phyloP scores from a whole-genome alignment of 2,888 invertebrate species.

The Drosophila rellima region DNA sequence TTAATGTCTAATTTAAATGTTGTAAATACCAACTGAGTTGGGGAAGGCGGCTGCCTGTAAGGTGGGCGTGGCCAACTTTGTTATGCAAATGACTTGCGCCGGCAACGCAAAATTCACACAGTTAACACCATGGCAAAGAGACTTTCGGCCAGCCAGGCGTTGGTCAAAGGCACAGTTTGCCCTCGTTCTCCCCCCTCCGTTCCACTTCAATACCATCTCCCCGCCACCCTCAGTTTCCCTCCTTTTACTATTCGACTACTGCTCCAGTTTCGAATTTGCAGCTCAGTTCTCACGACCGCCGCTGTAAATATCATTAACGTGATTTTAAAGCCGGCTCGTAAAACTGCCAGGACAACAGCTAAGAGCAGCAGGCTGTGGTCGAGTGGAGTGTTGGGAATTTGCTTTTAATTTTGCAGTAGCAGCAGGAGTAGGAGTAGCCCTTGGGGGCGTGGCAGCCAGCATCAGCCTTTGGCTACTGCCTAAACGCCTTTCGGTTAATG shows the following conservation, averaged over 20 bases:
- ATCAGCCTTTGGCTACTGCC: conserved; percentile 2
- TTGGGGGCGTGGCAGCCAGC: conserved; percentile 47
- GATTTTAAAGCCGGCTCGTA: conserved; percentile 79
- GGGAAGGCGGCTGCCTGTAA: neutral
- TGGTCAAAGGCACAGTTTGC: conserved; percentile 46
- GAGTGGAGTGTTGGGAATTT: conserved; percentile 66
- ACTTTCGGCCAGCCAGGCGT: conserved; percentile 22
- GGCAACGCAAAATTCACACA: conserved; percentile 69
- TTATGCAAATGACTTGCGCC: conserved; percentile 75
- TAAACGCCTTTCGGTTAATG: conserved; percentile 66
- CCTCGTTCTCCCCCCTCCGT: neutral
- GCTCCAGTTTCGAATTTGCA: conserved; percentile 62
- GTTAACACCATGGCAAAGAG: conserved; percentile 66
- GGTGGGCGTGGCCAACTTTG: conserved; percentile 66
- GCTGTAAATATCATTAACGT: conserved; percentile 80
- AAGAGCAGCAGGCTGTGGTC: conserved; percentile 28
- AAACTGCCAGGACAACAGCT: conserved; percentile 62
- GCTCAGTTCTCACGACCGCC: conserved; percentile 50
- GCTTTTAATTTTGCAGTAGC: conserved; percentile 70
- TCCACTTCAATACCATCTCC: neutral
- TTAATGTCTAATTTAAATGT: conserved; percentile 81
- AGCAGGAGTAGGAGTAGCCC: neutral
- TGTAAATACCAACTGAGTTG: conserved; percentile 66
- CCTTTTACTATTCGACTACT: conserved; percentile 17
- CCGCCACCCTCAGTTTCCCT: neutral